Evolutionary conservation across 2,113 vertebrate species (phyloP).

Genomic region (Craseonycteris thonglongyai): DNA sequence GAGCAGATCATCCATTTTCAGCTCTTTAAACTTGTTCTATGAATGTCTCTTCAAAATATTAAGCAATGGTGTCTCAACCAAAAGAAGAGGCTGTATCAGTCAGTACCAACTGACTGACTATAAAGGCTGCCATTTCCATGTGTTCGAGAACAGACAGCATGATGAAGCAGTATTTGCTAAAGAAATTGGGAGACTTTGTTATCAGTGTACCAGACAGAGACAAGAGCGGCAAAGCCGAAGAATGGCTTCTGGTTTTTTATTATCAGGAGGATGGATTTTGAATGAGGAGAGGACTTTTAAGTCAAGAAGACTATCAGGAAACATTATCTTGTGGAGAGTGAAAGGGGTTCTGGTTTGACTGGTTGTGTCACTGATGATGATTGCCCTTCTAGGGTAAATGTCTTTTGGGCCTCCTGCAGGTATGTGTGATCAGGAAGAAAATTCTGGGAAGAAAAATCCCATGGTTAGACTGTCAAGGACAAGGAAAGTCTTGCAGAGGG

Average conservation of each 20-base stretch:
- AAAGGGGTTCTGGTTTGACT: neutral
- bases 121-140: neutral
- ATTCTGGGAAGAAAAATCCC: neutral
- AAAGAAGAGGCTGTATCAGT: neutral
- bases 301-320: neutral
- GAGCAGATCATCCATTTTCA: neutral
- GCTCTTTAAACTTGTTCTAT: slow-evolving; percentile 20
- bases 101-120: neutral
- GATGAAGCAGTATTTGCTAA: neutral
- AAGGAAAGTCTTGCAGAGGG: neutral
- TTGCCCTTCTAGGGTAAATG: neutral
- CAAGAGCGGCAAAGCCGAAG: neutral
- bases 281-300: neutral
- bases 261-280: neutral
- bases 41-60: slow-evolving; percentile 15
- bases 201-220: neutral
- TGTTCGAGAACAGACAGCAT: neutral
- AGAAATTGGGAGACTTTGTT: neutral
- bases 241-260: neutral
- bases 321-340: neutral
- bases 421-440: neutral
- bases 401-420: neutral
- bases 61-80: neutral
- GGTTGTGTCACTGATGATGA: neutral
- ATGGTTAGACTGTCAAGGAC: neutral